phyloP scores from a whole-genome alignment of 2,797 vertebrate genomes.

The Mormyrus hasselquistii region DNA sequence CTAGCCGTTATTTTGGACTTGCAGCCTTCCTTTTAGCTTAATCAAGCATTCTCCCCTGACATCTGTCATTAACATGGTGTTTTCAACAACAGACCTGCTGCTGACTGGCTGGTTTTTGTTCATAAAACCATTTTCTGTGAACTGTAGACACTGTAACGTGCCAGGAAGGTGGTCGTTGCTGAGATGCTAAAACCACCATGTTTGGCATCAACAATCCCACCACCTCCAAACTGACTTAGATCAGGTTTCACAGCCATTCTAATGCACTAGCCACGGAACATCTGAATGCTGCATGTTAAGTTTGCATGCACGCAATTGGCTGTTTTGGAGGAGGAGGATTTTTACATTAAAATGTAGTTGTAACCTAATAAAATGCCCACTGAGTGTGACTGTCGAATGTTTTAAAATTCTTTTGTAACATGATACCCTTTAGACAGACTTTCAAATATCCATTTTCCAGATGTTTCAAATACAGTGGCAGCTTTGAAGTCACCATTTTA shows the following conservation, averaged over 20 bases:
- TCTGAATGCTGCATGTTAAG: not conserved
- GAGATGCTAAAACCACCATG: not conserved
- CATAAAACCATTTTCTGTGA: not conserved
- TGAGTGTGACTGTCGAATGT: not conserved
- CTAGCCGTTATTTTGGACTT: not conserved
- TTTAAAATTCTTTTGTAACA: not conserved
- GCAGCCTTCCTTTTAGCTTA: not conserved
- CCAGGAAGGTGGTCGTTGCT: not conserved
- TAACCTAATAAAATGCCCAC: not conserved
- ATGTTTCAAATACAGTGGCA: not conserved
- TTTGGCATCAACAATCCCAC: not conserved
- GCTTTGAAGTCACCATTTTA: not conserved
- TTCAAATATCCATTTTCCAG: conserved; percentile 2
- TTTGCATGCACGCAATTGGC: not conserved
- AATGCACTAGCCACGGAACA: not conserved
- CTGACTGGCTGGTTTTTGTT: not conserved
- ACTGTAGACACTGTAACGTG: not conserved
- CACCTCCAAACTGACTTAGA: not conserved
- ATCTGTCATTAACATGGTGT: not conserved
- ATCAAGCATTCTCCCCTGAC: not conserved
- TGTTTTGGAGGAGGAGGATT: not conserved
- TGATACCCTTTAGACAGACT: not conserved
- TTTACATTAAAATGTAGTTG: not conserved
- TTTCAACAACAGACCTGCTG: not conserved
- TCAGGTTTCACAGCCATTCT: not conserved